Evolutionary conservation across 1,140 invertebrate genomes (phyloP).

Genomic region (Battus philenor): DNA sequence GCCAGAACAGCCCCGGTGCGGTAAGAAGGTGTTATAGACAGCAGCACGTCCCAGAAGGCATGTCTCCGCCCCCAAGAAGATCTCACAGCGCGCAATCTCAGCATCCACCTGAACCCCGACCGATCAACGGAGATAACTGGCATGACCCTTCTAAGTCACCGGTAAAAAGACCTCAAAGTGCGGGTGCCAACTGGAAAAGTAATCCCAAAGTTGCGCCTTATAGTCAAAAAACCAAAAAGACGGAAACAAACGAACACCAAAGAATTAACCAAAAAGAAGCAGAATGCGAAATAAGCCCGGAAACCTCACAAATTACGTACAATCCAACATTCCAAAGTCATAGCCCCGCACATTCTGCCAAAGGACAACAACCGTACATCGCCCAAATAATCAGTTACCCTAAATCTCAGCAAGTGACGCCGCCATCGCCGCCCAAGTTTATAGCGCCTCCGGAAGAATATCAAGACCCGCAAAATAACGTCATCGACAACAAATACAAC

Average conservation of each 20-base stretch:
- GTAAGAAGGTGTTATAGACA: conserved; percentile 48
- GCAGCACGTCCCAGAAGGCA: conserved; percentile 53
- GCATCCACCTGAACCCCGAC: conserved; percentile 40
- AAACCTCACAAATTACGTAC: conserved; percentile 69
- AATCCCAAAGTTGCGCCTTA: conserved; percentile 66
- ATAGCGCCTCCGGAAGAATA: conserved; percentile 69
- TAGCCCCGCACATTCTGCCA: conserved; percentile 65
- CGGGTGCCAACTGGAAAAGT: conserved; percentile 63
- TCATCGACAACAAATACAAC: conserved; percentile 49
- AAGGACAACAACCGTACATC: conserved; percentile 67
- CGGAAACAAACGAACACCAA: conserved; percentile 57
- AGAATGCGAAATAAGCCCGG: conserved; percentile 45
- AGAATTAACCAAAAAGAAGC: conserved; percentile 52
- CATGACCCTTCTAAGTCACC: conserved; percentile 62
- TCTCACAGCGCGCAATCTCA: conserved; percentile 60
- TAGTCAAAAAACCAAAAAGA: conserved; percentile 61
- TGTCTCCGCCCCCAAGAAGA: conserved; percentile 55
- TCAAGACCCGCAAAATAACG: conserved; percentile 59
- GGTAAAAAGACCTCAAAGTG: conserved; percentile 63
- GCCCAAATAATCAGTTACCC: conserved; percentile 72
- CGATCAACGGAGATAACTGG: conserved; percentile 58
- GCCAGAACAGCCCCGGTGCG: conserved; percentile 47
- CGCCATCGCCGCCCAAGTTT: conserved; percentile 61
- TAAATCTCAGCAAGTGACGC: conserved; percentile 66
- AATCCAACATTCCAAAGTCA: conserved; percentile 76